Evolutionary conservation across 2,888 invertebrate species (phyloP).

Genomic region (Matsumyia berberina): DNA sequence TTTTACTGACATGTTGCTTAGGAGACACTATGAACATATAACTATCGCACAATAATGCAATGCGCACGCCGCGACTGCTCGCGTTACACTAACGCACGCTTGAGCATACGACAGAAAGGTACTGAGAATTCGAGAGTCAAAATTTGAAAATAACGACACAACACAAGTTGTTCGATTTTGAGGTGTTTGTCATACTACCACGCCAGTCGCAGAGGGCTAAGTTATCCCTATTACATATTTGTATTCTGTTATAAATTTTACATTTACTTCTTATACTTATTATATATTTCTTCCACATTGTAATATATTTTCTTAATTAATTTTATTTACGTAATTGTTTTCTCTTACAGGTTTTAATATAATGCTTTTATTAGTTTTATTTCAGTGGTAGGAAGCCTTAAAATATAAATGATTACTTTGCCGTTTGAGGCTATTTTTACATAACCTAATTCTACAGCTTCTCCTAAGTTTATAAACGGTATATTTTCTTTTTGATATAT

Average conservation of each 20-base stretch:
- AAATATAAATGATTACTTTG: neutral
- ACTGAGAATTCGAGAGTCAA: slow-evolving; percentile 27
- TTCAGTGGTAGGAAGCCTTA: neutral
- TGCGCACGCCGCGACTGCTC: slow-evolving; percentile 27
- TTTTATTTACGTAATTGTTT: neutral
- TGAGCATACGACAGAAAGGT: slow-evolving; percentile 28
- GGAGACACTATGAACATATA: slow-evolving; percentile 25
- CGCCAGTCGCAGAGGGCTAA: slow-evolving; percentile 34
- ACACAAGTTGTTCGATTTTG: slow-evolving; percentile 34
- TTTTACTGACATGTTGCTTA: slow-evolving; percentile 24
- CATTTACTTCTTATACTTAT: too few relatives aligned
- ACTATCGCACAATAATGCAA: slow-evolving; percentile 18
- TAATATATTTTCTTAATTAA: too few relatives aligned
- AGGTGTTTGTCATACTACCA: slow-evolving; percentile 42
- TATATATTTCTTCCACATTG: too few relatives aligned
- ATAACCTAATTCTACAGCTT: neutral
- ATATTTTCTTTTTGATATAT: neutral
- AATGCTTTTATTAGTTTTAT: neutral
- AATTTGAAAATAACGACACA: slow-evolving; percentile 32
- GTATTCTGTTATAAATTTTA: too few relatives aligned
- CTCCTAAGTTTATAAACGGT: neutral
- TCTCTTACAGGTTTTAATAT: neutral
- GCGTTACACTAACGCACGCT: slow-evolving; percentile 31
- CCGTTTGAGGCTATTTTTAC: neutral
- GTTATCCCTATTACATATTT: too few relatives aligned